Base-by-base conservation (phyloP, 2,888 invertebrate species). In the Apodemia mormo region DNA sequence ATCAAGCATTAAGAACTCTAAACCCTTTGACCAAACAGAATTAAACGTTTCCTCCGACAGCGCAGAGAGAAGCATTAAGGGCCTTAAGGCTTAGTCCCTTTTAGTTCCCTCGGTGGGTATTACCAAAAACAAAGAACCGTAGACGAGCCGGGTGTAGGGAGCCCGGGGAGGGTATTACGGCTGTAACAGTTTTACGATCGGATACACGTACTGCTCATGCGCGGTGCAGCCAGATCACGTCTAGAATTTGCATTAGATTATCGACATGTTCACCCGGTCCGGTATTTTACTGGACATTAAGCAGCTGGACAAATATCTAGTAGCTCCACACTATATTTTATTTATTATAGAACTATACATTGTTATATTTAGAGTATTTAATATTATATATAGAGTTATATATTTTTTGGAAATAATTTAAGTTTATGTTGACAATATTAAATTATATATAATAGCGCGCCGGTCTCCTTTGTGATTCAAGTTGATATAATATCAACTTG, bases 161-260 rank as follows among this genome's bases (percentile, higher is more conserved):
- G 76, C 72, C 72, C 80, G 76, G 79, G 74, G 80, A 78, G 77
- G 78, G 81, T 79, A 77, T 76, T 79, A 78, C 66, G 85, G 88
- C 81, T 86, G 89, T 90, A 85, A 89, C 90, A 84, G 85, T 91
- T 93, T 92, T 92, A 93, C 90, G 92, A 91, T 85, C 88, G 87
- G 89, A 88, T 88, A 87, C 86, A 81, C 85, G 83, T 81, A 83
- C 82, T 85, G 91, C 90, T 88, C 92, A 91, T 91, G 92, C 92
- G 92, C 89, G 81, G 29, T 90, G 90, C 88, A 89, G 77, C 64
- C 64, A 37, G 64, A 75, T 80, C 79, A 79, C 78, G 84, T 80
- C 83, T 84, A 80, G 82, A 87, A 90, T 92, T 91, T 92, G 92
- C 91, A 92, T 91, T 85, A 84, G 85, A 85, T 87, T 90, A 89